A percentile compares a stretch with the other conserved stretches of the same genome.
phyloP scores from a whole-genome alignment of 1,140 invertebrate species.

The Nasonia giraulti region DNA sequence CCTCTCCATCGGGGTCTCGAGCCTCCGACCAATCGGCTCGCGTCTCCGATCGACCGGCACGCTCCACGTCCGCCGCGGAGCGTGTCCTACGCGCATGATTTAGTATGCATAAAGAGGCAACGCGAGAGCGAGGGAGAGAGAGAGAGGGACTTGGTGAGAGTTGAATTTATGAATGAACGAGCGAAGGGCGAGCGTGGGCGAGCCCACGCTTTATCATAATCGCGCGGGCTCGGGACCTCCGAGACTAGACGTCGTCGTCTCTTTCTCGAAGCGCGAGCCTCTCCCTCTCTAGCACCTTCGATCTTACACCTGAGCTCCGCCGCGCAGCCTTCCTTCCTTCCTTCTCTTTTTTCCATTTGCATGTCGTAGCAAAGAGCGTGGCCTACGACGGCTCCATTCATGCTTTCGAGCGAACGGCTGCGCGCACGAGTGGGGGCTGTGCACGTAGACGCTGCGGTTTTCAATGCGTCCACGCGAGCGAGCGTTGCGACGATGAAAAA shows the following conservation, averaged over 20 bases:
- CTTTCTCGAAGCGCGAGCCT: neutral
- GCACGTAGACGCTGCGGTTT: neutral
- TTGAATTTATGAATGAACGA: conserved; percentile 61
- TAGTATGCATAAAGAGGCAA: conserved; percentile 45
- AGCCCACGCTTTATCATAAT: conserved; percentile 68
- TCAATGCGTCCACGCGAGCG: neutral
- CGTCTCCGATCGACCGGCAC: conserved; percentile 26
- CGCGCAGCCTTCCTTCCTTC: neutral
- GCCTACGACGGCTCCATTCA: conserved; percentile 25
- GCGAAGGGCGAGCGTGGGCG: conserved; percentile 68
- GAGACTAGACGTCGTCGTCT: conserved; percentile 59
- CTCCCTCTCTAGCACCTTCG: conserved; percentile 8
- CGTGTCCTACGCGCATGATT: conserved; percentile 44
- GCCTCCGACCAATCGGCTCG: conserved; percentile 27
- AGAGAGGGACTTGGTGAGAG: conserved; percentile 46
- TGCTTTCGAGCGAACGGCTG: neutral
- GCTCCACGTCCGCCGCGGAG: conserved; percentile 19
- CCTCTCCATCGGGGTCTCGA: neutral
- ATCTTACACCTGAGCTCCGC: conserved; percentile 21
- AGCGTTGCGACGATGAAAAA: neutral
- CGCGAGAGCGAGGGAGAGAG: neutral
- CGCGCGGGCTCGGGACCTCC: conserved; percentile 60
- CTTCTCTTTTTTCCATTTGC: conserved; percentile 17
- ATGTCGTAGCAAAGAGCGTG: neutral
- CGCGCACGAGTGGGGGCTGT: no score